Base-by-base conservation (phyloP, 1,140 invertebrate genomes). In the Cyrtorhinus lividipennis region DNA sequence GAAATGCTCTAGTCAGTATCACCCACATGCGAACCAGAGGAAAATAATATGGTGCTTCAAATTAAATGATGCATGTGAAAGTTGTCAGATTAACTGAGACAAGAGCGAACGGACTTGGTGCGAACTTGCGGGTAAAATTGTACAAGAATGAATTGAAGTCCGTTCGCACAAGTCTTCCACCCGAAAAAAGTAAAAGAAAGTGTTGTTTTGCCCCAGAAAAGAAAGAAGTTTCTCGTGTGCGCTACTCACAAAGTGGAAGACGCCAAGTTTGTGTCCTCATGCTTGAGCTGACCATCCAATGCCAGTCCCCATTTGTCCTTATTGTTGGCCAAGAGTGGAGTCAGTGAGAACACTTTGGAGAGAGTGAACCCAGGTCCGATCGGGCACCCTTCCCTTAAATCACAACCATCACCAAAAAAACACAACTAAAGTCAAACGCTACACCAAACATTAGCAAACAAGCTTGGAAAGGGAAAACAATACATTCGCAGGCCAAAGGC, bases 191-290 rank as follows among this genome's bases (percentile, higher is more conserved):
- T n/a, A n/a, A n/a, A n/a, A n/a, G n/a, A n/a, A n/a, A n/a, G n/a
- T n/a, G n/a, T n/a, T n/a, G n/a, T 38, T 38, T 15, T 38, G 30
- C 15, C 15, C 30, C 5, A 38, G 30, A 15, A 38, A 38, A 38
- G 30, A 38, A 38, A 15, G 5, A 15, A 38, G 30, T 38, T 5
- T 38, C n/a, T n/a, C n/a, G n/a, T n/a, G 38, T 44, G 38, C 38
- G 25, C 27, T 48, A 69, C 86, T 87, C 83, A 92, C 88, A 94
- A 86, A 69, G 92, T 95, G 67, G 88, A 92, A 64, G 90, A 93
- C 66, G 92, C 94, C 70, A 99, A 83, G 82, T 99, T 99, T 71
- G 96, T 99, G 78, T 99, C 96, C 79, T 99, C 95, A 76, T 99
- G 94, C 77, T 98, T 99, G 68, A 99, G 83, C 77, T 98, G 95